Evolutionary conservation across 2,888 invertebrate genomes (phyloP), one percentile per base, ranked within the genome.

Genomic region (Quadriops clusia): DNA sequence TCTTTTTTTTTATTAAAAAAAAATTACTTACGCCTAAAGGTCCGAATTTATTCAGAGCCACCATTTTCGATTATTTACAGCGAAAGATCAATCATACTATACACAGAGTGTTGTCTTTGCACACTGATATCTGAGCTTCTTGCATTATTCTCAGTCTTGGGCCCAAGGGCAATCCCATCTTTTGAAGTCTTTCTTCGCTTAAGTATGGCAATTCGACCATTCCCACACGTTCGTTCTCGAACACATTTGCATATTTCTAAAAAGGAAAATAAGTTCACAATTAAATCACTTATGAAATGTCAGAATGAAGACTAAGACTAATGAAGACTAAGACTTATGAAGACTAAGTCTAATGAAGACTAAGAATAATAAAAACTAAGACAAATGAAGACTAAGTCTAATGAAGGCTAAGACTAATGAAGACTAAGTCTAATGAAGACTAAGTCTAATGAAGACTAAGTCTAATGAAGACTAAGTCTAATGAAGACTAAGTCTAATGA

Each of bases 201-300:
- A 91, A 68, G 64, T 89, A 90, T 1, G 90, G 90, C 35, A 91
- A 64, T 57, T 91, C 91, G 17, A 89, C 81, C 64, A 91, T 84
- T 5, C 89, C 89, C 1, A 86, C 79, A 50, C 81, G 78, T 61
- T 90, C 89, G 42, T 77, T 77, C 51, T 89, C 86, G 40, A 91
- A 77, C 26, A 82, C 69, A 1, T 68, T 67, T 17, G 84, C 84
- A 56, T 87, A 91, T 77, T 86, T 87, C 90, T 90, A 65, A 14
- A 64, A 64, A 48, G 41, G 41, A 46, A 26, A 23, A 28, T 14
- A 30, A 8, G 7, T 29, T 22, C 7, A 13, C 14, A 24, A 9
- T 9, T 11, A 14, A 29, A 11, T 3, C 5, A 18, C 10, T n/a
- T 11, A 18, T n/a, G n/a, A n/a, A n/a, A n/a, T n/a, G n/a, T n/a